Evolutionary conservation across 2,888 invertebrate species (phyloP), one percentile per base, ranked within the genome.

Genomic region (Morpho deidamia): DNA sequence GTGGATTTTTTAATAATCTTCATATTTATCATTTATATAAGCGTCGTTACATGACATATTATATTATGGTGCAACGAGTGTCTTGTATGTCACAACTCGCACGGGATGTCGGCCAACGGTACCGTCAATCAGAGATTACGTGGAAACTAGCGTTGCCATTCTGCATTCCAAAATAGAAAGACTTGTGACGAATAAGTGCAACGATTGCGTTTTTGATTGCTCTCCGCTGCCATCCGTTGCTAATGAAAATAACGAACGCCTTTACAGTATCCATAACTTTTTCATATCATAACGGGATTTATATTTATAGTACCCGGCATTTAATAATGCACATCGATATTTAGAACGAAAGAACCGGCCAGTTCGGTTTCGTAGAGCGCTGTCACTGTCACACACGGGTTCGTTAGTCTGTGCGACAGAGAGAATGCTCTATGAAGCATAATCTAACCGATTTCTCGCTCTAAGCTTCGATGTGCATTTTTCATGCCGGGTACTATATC

Each of bases 61-160:
- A 23, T 23, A 43, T 43, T 23, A 43, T 43, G 23, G 42, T 42
- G 32, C 9, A 40, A 10, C 47, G 40, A 41, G 35, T 35, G 49
- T 42, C 49, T 39, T 37, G 11, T 42, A 35, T 33, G n/a, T 34
- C 48, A 35, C 40, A 40, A n/a, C 57, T 59, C 58, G 56, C 61
- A 57, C 51, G 57, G 58, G 56, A 59, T 56, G 59, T 56, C 56
- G 56, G 51, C 42, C 72, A 83, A 82, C 84, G 81, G 83, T 74
- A 83, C 72, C 60, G 63, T 65, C 74, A 76, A 79, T 81, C 74
- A 75, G 65, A 74, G 72, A 74, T 74, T 83, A 78, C 81, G 64
- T 58, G 72, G 83, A 81, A 82, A 74, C 69, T 72, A 74, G 71
- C 74, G 63, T 67, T 66, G 65, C 63, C 65, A 74, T 74, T 71